Conservation (phyloP, 1,140 invertebrate species). For the Amyelois transitella region DNA sequence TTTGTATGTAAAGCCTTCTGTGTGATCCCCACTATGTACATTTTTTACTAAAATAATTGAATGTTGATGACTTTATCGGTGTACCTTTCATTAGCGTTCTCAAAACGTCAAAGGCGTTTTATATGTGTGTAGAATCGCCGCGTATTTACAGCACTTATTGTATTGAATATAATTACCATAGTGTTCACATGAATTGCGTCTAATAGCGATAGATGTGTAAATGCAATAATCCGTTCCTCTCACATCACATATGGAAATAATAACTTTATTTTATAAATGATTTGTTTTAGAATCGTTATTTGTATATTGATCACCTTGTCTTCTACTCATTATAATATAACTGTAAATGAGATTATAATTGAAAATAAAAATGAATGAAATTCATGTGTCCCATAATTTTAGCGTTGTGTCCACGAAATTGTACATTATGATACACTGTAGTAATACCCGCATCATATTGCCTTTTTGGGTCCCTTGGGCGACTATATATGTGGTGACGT, state of each 20-base stretch:
- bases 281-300: slow-evolving; percentile 61
- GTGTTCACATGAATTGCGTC: not conserved
- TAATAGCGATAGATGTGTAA: not conserved
- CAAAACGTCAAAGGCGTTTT: not conserved
- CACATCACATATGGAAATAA: not conserved
- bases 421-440: slow-evolving; percentile 8
- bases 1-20: not conserved
- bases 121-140: not conserved
- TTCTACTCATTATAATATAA: slow-evolving; percentile 13
- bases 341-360: not conserved
- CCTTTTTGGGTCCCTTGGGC: not conserved
- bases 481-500: not conserved
- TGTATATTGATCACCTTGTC: slow-evolving; percentile 30
- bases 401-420: slow-evolving; percentile 6
- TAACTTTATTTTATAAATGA: slow-evolving; percentile 31
- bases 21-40: not conserved
- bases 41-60: not conserved
- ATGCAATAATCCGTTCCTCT: not conserved
- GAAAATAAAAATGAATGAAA: slow-evolving; percentile 20
- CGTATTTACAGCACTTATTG: not conserved
- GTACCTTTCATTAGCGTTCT: not conserved
- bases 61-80: not conserved
- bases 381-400: slow-evolving; percentile 7
- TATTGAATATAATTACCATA: not conserved
- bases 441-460: not conserved